Conservation (phyloP, 2,797 vertebrate genomes). For the Gastrophryne carolinensis region DNA sequence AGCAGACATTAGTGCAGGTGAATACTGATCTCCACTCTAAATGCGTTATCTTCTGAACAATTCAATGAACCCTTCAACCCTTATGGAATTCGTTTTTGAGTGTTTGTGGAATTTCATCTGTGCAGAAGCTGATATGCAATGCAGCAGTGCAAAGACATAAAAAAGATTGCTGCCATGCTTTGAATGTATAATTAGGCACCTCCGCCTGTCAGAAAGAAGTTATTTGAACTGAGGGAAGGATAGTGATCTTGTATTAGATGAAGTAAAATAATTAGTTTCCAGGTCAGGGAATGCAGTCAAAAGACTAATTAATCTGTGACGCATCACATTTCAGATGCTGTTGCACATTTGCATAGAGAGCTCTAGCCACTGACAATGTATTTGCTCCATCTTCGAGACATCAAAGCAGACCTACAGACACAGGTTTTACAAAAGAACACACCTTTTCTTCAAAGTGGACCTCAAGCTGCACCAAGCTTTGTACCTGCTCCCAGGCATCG, state of each 20-base stretch:
- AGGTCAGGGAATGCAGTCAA: conserved; percentile 54
- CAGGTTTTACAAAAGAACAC: too few species aligned
- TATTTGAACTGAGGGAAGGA: conserved; percentile 55
- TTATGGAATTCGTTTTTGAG: conserved; percentile 63
- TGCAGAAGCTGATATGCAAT: conserved; percentile 52
- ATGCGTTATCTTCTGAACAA: conserved; percentile 55
- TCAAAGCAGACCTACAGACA: too few species aligned
- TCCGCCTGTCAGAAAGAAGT: conserved; percentile 48
- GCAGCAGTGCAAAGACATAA: conserved; percentile 52
- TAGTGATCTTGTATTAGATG: conserved; percentile 49
- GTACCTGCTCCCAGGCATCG: too few species aligned
- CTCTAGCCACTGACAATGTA: conserved; percentile 11
- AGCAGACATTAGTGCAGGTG: conserved; percentile 45
- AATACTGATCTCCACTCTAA: conserved; percentile 57
- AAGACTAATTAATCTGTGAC: conserved; percentile 45
- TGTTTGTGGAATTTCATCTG: conserved; percentile 57
- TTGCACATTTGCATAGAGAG: conserved; percentile 25
- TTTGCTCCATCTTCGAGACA: too few species aligned
- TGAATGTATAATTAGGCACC: conserved; percentile 60
- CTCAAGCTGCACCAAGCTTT: too few species aligned
- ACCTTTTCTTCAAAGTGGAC: too few species aligned
- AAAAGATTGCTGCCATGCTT: conserved; percentile 54
- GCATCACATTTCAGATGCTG: conserved; percentile 43
- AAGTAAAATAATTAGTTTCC: conserved; percentile 52
- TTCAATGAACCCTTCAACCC: conserved; percentile 55